A percentile compares a stretch with the other conserved stretches of the same genome.
phyloP scores from a whole-genome alignment of 2,797 vertebrate species.

The Agapornis canus region DNA sequence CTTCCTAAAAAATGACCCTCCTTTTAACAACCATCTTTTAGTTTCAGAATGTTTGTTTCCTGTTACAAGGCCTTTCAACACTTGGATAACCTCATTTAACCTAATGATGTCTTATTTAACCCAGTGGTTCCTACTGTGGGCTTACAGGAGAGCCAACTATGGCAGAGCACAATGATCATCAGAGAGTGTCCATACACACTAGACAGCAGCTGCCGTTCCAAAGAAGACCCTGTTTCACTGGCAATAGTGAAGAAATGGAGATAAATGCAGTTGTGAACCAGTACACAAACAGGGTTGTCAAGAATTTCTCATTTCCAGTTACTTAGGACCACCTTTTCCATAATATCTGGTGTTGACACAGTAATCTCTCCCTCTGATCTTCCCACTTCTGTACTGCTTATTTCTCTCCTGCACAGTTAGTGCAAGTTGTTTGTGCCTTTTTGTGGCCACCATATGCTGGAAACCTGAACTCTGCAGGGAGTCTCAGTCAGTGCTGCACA shows the following conservation, averaged over 20 bases:
- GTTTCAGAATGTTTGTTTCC: not conserved
- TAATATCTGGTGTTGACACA: not conserved
- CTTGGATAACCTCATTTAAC: not conserved
- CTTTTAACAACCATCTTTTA: not conserved
- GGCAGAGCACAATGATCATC: not conserved
- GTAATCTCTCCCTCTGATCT: not conserved
- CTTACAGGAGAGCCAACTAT: not conserved
- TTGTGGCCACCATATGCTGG: not conserved
- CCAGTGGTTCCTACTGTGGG: not conserved
- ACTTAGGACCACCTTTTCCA: not conserved
- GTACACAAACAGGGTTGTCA: not conserved
- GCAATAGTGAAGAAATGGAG: not conserved
- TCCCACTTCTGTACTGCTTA: not conserved
- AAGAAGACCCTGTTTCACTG: not conserved
- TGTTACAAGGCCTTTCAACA: not conserved
- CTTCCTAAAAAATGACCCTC: not conserved
- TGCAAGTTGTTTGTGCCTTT: not conserved
- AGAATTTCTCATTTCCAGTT: not conserved
- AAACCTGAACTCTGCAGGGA: conserved; percentile 6
- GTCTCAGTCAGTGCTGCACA: not conserved
- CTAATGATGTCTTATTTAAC: not conserved
- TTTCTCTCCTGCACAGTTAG: not conserved
- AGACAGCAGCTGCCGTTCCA: not conserved
- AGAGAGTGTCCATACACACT: not conserved
- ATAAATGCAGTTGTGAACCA: not conserved